Conservation (phyloP, 1,140 invertebrate genomes). For the Drosophila ananassae region DNA sequence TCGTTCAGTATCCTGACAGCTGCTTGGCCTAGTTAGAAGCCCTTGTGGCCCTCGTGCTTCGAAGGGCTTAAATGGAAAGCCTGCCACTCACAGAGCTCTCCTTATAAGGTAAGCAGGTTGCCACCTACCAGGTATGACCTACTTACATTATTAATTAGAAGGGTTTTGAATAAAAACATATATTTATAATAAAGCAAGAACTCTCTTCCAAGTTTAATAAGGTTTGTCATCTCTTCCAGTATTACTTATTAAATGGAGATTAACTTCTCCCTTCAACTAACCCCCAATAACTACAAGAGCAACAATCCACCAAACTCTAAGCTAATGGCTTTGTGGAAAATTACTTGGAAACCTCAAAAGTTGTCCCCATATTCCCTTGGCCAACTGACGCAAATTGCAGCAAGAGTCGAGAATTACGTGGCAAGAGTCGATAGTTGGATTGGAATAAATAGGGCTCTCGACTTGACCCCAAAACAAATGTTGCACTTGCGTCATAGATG, state of each 20-base stretch:
- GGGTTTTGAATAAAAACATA: too few species aligned
- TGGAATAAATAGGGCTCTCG: conserved; percentile 22
- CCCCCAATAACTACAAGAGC: background rate
- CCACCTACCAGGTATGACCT: conserved; percentile 18
- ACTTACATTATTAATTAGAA: conserved; percentile 6
- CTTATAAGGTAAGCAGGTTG: conserved; percentile 46
- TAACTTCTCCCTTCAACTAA: conserved; percentile 17
- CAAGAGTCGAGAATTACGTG: conserved; percentile 41
- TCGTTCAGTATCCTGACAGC: conserved; percentile 50
- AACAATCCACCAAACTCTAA: background rate
- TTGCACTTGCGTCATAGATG: conserved; percentile 62
- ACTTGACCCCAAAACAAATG: conserved; percentile 26
- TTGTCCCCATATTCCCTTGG: conserved; percentile 26
- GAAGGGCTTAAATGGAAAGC: conserved; percentile 24
- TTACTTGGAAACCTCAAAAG: conserved; percentile 61
- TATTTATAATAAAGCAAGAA: too few species aligned
- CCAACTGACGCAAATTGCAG: conserved; percentile 66
- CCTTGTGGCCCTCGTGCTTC: conserved; percentile 18
- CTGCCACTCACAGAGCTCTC: conserved; percentile 1
- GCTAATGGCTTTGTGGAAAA: conserved; percentile 49
- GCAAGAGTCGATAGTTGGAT: conserved; percentile 6
- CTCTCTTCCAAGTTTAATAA: too few species aligned
- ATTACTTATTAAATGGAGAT: conserved; percentile 5
- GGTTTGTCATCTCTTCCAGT: too few species aligned
- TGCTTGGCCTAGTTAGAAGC: conserved; percentile 69